Evolutionary conservation across 2,113 vertebrate genomes (phyloP), one percentile per base, ranked within the genome.

Genomic region (Alethe diademata): DNA sequence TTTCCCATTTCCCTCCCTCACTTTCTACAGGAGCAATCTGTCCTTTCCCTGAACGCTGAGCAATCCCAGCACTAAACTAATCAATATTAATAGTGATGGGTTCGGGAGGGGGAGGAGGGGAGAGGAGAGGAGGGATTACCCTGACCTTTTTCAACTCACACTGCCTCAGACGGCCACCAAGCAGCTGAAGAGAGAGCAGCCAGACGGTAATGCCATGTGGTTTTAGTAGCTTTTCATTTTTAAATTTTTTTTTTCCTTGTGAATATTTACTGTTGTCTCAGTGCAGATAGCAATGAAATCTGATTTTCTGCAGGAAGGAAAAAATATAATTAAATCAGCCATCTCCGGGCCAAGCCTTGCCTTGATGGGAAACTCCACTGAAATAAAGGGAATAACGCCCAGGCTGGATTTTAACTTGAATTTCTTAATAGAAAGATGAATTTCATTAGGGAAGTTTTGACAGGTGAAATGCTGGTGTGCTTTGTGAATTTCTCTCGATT

Each of bases 31-130:
- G 61, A 64, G 86, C 88, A 93, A 89, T 93, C 89, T 94, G 84
- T 86, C 90, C 86, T 91, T 91, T 94, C 70, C 81, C 75, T 48
- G 6, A 88, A 93, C 24, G 23, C 95, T 93, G 93, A 96, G 89
- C 91, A 90, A 91, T 92, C 78, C 81, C 78, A 8, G 93, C 88
- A 73, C 95, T 79, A 73, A 95, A 95, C 96, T 97, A 88, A 97
- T 97, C 97, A 96, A 97, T 97, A 97, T 97, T 97, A 96, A 97
- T 97, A 88, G 95, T 54, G 11, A 95, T 95, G 95, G 94, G 95
- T 90, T 92, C 0, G 2, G 89, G 89, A 43, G 12, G 91, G 95
- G 80, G 47, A 78, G 74, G 74, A 90, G 69, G 78, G 60, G 88
- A 86, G 73, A 85, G 61, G 88, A 94, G 94, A 92, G 95, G 95